Conservation (phyloP, 1,140 invertebrate genomes). For the Rhyzopertha dominica region DNA sequence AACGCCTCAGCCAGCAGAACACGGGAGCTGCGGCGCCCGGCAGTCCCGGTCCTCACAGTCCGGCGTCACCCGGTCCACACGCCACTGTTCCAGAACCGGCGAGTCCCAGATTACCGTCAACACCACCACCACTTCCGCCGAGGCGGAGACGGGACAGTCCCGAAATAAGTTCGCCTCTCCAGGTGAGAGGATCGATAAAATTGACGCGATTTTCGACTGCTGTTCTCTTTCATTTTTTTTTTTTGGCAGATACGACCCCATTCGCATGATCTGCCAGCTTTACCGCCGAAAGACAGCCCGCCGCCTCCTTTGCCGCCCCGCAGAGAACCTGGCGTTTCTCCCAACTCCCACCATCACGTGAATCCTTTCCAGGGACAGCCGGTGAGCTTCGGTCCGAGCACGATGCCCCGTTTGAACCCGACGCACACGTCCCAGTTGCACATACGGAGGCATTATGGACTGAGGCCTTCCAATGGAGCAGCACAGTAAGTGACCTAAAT, state of each 20-base stretch:
- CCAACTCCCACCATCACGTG: slow-evolving; percentile 44
- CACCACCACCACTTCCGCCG: slow-evolving; percentile 55
- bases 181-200: slow-evolving; percentile 38
- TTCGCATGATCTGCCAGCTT: slow-evolving; percentile 54
- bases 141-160: slow-evolving; percentile 56
- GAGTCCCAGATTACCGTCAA: slow-evolving; percentile 41
- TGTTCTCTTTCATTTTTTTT: slow-evolving; percentile 16
- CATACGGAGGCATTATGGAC: slow-evolving; percentile 36
- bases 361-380: slow-evolving; percentile 45
- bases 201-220: neutral
- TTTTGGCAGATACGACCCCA: slow-evolving; percentile 45
- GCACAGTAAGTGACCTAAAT: slow-evolving; percentile 26
- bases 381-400: slow-evolving; percentile 47
- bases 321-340: slow-evolving; percentile 47
- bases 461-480: slow-evolving; percentile 33
- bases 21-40: slow-evolving; percentile 35
- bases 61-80: slow-evolving; percentile 51
- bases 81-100: slow-evolving; percentile 47
- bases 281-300: slow-evolving; percentile 55
- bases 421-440: slow-evolving; percentile 42
- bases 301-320: slow-evolving; percentile 61
- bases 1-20: no score
- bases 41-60: slow-evolving; percentile 48
- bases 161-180: slow-evolving; percentile 52
- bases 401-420: slow-evolving; percentile 45